phyloP scores from a whole-genome alignment of 2,113 vertebrate genomes.

The Nansenia antarctica region DNA sequence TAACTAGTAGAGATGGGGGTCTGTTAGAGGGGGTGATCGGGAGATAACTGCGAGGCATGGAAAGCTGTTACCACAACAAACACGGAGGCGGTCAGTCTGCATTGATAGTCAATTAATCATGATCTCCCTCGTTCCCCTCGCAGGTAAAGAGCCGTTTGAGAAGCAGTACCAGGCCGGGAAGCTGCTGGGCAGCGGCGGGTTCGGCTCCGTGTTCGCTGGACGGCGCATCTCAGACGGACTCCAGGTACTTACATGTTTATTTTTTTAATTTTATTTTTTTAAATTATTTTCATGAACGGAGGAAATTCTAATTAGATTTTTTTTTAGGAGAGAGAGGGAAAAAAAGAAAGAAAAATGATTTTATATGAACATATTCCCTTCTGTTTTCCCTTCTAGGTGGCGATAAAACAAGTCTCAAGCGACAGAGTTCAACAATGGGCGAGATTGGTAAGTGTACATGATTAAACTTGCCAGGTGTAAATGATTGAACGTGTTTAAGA shows the following conservation, averaged over 20 bases:
- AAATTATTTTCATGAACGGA: too few relatives aligned
- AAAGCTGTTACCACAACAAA: too few relatives aligned
- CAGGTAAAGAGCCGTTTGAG: constrained; percentile 74
- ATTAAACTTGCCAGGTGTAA: too few relatives aligned
- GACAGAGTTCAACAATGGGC: constrained; percentile 80
- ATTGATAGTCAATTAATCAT: too few relatives aligned
- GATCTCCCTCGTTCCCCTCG: neutral
- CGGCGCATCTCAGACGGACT: constrained; percentile 72
- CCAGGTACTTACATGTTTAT: constrained; percentile 58
- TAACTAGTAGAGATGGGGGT: too few relatives aligned
- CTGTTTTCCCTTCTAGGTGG: constrained; percentile 74
- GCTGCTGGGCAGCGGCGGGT: constrained; percentile 79
- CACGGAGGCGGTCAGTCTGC: too few relatives aligned
- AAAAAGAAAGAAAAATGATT: neutral
- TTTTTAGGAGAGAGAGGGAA: too few relatives aligned
- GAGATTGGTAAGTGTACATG: constrained; percentile 78
- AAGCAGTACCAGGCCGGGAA: constrained; percentile 68
- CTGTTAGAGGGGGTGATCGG: too few relatives aligned
- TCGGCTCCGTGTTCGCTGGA: constrained; percentile 77
- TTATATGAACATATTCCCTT: neutral
- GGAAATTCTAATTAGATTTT: too few relatives aligned
- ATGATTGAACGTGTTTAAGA: too few relatives aligned
- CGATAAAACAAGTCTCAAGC: constrained; percentile 81
- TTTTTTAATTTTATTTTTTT: neutral
- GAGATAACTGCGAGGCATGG: too few relatives aligned